A percentile compares a stretch with the other conserved stretches of the same genome.
Evolutionary conservation across 2,888 invertebrate species (phyloP).

Genomic region (Leucophenga maculata): DNA sequence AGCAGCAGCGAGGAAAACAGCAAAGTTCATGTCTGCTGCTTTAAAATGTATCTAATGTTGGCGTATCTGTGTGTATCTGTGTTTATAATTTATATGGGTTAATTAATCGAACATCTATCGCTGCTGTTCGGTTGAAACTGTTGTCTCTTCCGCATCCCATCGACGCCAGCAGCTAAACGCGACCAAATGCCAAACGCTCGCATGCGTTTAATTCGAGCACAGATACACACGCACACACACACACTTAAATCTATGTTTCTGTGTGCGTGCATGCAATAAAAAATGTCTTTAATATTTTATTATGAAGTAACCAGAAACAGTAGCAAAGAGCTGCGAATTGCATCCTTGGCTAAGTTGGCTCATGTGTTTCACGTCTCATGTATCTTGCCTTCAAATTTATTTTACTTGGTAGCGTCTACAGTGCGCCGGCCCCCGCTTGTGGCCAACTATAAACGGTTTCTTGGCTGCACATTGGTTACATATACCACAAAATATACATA

Average conservation of each 20-base stretch:
- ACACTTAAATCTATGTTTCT: not conserved
- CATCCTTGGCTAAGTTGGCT: too few relatives aligned
- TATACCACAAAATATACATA: too few relatives aligned
- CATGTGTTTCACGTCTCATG: not conserved
- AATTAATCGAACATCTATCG: constrained; percentile 17
- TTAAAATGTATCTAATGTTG: constrained; percentile 37
- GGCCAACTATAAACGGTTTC: constrained; percentile 36
- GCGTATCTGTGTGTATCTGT: constrained; percentile 31
- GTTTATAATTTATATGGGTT: constrained; percentile 6
- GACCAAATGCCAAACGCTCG: constrained; percentile 2
- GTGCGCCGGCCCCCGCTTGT: constrained; percentile 16
- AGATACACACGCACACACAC: not conserved
- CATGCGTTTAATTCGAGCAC: constrained; percentile 3
- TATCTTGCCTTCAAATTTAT: constrained; percentile 22
- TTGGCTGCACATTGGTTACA: too few relatives aligned
- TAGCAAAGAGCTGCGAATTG: constrained; percentile 5
- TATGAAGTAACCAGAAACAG: constrained; percentile 13
- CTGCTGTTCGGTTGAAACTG: not conserved
- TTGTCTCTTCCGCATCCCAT: constrained; percentile 1
- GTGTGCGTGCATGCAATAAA: constrained; percentile 1
- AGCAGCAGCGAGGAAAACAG: not conserved
- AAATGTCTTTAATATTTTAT: constrained; percentile 18
- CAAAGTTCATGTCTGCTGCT: constrained; percentile 25
- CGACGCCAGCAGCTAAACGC: not conserved
- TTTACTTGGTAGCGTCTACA: constrained; percentile 29